Evolutionary conservation across 2,113 vertebrate genomes (phyloP), one percentile per base, ranked within the genome.

Genomic region (Hippocampus zosterae): DNA sequence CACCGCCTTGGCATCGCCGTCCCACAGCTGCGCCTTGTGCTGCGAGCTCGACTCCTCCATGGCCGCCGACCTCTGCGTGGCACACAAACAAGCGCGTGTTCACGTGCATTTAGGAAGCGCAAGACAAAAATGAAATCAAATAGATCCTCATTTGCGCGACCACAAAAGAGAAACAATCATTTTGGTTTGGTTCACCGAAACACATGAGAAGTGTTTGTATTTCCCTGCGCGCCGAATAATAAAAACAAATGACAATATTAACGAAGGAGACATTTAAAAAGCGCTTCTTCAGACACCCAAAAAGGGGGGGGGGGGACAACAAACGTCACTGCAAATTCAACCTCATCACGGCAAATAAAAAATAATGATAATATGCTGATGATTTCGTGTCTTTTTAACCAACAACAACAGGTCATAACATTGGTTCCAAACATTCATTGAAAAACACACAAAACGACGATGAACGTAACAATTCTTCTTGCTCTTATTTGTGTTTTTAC

Each of bases 1-100:
- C 44, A 98, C 95, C 15, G 94, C 94, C 78, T 97, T 98, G 84
- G 96, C 93, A 77, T 98, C 96, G 63, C 95, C 94, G 16, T 98
- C 97, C 95, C 96, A 98, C 65, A 92, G 79, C 57, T 29, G 57
- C 81, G 93, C 90, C 87, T 95, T 89, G 77, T 94, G 94, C 48
- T 94, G 94, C 53, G 94, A 92, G 82, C 93, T 91, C 59, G 93
- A 88, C 82, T 97, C 96, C 90, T 98, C 97, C 97, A 98, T 97
- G 82, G 75, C 91, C 89, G 72, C 3, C 41, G 11, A 44, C 12
- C 52, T 27, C 83, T 87, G 89, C 70, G 63, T 16, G 2, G 16
- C 64, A 9, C 40, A 15, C 65, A 42, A 8, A 15, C 65, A 42
- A 8, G 8, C 23, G 6, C 21, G 13, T 18, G 15, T 10, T 9